Evolutionary conservation across 2,888 invertebrate species (phyloP).

Genomic region (Xanthorhoe spadicearia): DNA sequence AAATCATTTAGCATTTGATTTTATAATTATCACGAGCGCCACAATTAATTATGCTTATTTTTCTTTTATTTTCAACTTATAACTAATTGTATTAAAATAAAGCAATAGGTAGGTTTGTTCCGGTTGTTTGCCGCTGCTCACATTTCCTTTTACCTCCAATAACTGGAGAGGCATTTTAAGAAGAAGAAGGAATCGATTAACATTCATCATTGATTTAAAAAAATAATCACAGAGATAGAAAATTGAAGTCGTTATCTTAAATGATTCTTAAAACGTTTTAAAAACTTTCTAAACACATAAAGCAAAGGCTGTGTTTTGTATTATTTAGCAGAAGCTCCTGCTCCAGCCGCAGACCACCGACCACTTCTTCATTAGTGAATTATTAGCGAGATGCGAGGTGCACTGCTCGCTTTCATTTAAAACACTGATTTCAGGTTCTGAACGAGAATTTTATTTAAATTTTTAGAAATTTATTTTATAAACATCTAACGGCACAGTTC

Average conservation of each 20-base stretch:
- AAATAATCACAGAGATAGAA: neutral
- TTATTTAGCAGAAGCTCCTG: neutral
- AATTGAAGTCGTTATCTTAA: neutral
- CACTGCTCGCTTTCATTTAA: neutral
- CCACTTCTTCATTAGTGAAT: neutral
- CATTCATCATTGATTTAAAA: neutral
- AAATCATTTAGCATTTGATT: neutral
- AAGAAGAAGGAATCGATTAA: too few relatives aligned
- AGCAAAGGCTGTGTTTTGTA: neutral
- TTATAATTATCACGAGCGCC: neutral
- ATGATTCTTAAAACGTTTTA: neutral
- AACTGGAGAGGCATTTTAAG: too few relatives aligned
- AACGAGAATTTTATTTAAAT: constrained; percentile 4
- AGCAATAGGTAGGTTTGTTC: too few relatives aligned
- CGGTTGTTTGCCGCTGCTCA: too few relatives aligned
- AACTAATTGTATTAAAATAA: too few relatives aligned
- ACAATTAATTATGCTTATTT: neutral
- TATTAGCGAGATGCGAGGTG: neutral
- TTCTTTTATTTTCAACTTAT: too few relatives aligned
- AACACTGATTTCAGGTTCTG: neutral
- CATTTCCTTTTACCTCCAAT: too few relatives aligned
- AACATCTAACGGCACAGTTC: constrained; percentile 3
- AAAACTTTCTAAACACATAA: constrained; percentile 11
- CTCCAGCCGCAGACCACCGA: neutral
- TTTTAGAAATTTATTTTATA: neutral